phyloP scores from a whole-genome alignment of 2,797 vertebrate genomes.

The Ispidina lecontei region DNA sequence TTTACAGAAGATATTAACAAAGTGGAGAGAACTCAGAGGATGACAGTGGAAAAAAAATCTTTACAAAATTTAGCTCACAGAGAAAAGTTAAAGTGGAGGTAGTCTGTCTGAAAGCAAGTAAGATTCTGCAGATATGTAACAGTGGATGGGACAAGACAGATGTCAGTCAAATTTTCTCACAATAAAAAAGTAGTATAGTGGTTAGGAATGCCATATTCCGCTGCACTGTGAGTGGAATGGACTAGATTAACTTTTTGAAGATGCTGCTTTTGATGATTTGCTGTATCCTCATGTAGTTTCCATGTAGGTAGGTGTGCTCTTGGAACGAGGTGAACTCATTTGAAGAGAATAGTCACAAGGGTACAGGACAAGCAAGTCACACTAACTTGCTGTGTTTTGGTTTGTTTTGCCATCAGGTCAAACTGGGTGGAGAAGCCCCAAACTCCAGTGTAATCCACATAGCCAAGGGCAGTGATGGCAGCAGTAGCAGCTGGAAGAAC shows the following conservation, averaged over 20 bases:
- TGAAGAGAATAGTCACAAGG: background rate
- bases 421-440: conserved; percentile 91
- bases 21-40: background rate
- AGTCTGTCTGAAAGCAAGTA: background rate
- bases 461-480: conserved; percentile 59
- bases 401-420: conserved; percentile 83
- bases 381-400: conserved; percentile 34
- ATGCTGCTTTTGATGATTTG: background rate
- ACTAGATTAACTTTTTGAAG: background rate
- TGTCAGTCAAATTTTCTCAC: background rate
- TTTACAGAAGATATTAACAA: background rate
- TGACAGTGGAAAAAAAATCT: background rate
- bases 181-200: background rate
- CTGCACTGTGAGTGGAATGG: background rate
- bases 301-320: background rate
- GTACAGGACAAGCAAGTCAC: background rate
- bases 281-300: background rate
- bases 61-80: background rate
- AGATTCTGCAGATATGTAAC: background rate
- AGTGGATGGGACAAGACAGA: background rate
- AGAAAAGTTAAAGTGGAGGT: background rate
- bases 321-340: background rate
- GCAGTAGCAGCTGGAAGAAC: conserved; percentile 61
- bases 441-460: conserved; percentile 94
- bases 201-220: background rate